Percentiles rank a stretch among this genome's conserved stretches.
Evolutionary conservation across 2,888 invertebrate species (phyloP).

Genomic region (Hirtodrosophila confusa): DNA sequence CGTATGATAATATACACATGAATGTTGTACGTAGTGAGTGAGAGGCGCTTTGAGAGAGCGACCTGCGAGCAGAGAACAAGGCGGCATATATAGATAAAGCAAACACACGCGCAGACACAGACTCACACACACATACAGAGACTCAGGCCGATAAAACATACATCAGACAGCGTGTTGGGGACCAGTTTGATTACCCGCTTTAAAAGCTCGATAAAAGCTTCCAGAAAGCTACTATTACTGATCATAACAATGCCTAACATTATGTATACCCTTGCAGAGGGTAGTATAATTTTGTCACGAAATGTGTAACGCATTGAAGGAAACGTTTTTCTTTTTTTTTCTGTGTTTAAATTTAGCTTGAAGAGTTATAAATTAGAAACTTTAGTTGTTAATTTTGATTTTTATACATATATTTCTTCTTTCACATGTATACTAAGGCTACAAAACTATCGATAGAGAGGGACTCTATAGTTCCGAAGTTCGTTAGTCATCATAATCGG

Average conservation of each 20-base stretch:
- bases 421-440: too few relatives aligned
- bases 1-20: conserved; percentile 4
- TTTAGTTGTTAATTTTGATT: too few relatives aligned
- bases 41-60: conserved; percentile 28
- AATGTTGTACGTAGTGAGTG: not conserved
- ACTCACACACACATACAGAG: conserved; percentile 5
- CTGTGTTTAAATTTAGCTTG: too few relatives aligned
- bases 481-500: too few relatives aligned
- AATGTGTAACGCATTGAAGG: too few relatives aligned
- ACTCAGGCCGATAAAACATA: conserved; percentile 8
- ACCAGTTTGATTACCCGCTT: conserved; percentile 43
- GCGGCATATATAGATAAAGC: conserved; percentile 34
- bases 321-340: too few relatives aligned
- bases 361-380: too few relatives aligned
- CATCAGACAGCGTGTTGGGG: conserved; percentile 4
- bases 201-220: conserved; percentile 37
- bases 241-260: conserved; percentile 7
- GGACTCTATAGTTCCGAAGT: too few relatives aligned
- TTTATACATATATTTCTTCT: too few relatives aligned
- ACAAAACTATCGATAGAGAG: too few relatives aligned
- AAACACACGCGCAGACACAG: conserved; percentile 7
- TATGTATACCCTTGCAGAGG: too few relatives aligned
- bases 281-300: too few relatives aligned
- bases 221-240: conserved; percentile 10
- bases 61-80: conserved; percentile 24